These are phyloP conservation scores for Crocuta crocuta DNA, from an alignment of 2,113 vertebrate species.

Conservation along the genomic window DNA sequence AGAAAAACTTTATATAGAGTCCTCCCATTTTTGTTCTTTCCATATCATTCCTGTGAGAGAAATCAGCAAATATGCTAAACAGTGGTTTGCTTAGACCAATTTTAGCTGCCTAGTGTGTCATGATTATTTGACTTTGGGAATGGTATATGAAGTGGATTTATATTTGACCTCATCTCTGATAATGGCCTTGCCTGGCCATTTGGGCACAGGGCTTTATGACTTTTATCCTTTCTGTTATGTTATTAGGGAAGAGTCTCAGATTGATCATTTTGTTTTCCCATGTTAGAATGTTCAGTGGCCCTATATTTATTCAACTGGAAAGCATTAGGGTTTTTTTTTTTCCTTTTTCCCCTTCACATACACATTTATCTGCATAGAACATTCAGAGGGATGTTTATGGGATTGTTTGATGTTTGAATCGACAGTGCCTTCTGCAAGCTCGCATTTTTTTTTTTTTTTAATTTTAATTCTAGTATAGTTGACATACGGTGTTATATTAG, in stretches of 20 bases:
- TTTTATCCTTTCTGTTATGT: background rate
- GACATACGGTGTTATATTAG: background rate
- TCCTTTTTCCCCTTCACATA: background rate
- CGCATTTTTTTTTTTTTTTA: background rate
- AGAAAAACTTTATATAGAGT: background rate
- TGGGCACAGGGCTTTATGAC: background rate
- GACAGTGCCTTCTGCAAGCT: background rate
- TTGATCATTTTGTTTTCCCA: background rate
- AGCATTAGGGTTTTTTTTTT: background rate
- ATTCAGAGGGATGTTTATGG: conserved; percentile 1
- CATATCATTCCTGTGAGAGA: background rate
- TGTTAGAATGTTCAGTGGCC: background rate
- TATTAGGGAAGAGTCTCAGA: background rate
- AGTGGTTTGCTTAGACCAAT: background rate
- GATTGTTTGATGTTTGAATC: conserved; percentile 13
- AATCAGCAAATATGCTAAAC: background rate
- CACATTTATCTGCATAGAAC: conserved; percentile 29
- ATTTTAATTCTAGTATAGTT: background rate
- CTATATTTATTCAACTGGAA: background rate
- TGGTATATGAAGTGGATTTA: background rate
- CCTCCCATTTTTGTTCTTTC: background rate
- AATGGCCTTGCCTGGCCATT: background rate
- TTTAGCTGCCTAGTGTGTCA: background rate
- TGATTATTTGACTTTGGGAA: conserved; percentile 37
- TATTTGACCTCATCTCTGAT: conserved; percentile 2